phyloP scores from a whole-genome alignment of 2,797 vertebrate species.

The Podargus strigoides region DNA sequence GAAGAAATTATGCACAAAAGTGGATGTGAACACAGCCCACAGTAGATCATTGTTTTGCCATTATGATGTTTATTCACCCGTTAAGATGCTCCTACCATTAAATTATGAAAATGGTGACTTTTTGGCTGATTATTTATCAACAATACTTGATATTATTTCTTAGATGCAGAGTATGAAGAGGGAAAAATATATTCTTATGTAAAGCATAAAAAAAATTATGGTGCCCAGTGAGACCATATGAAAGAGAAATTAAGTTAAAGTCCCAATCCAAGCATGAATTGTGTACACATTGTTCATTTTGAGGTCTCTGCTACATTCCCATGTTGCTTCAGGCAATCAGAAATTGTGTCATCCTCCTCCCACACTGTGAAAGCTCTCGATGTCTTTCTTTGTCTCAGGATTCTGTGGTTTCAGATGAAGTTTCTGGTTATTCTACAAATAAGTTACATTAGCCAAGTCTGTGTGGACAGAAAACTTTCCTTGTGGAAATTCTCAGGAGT shows the following conservation, averaged over 20 bases:
- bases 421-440: conserved; percentile 16
- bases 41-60: background rate
- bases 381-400: conserved; percentile 2
- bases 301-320: background rate
- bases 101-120: background rate
- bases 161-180: background rate
- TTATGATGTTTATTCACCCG: background rate
- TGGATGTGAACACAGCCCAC: background rate
- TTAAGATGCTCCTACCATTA: background rate
- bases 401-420: conserved; percentile 35
- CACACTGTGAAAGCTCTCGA: background rate
- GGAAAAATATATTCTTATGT: background rate
- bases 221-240: background rate
- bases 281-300: background rate
- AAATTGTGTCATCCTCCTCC: conserved; percentile 29
- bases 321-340: background rate
- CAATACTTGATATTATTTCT: background rate
- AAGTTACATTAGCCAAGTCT: background rate
- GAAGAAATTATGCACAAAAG: background rate
- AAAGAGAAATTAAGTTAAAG: background rate
- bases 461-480: background rate
- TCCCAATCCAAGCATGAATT: background rate
- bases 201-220: background rate
- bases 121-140: background rate
- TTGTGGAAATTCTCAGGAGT: background rate